Evolutionary conservation across 2,888 invertebrate genomes (phyloP), one percentile per base, ranked within the genome.

Genomic region (Eupithecia inturbata): DNA sequence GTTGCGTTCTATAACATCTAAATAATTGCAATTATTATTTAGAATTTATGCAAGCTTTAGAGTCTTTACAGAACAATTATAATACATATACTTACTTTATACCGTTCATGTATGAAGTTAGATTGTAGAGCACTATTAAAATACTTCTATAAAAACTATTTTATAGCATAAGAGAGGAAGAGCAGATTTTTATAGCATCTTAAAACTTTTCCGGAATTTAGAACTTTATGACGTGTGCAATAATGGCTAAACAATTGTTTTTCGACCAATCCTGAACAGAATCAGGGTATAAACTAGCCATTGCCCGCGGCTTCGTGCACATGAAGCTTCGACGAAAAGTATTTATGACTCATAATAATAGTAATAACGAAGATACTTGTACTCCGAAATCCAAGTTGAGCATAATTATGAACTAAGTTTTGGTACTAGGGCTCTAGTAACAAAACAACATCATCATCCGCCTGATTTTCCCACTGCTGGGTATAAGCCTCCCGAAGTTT

Each of bases 191-290:
- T 84, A 83, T 84, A 83, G 80, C 80, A 80, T 72, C 74, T 78
- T 79, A 77, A 79, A 79, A 80, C 78, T 78, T 82, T 88, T 87
- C 87, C 85, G 86, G 84, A 79, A 80, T 75, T 81, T 41, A 77
- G 76, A 74, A 82, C 77, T 82, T 80, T 82, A 75, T 79, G 75
- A 73, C 75, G 60, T 67, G 73, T 41, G 14, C 57, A 26, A 3
- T 26, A 57, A 68, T 78, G 78, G 71, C 76, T 72, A 71, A 72
- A 75, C 74, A 76, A 77, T 77, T 78, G 75, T 76, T 76, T 78
- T 76, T 77, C 72, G 64, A 69, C 67, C 67, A 10, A 26, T 53
- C 67, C 71, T 67, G 45, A 70, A 57, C 22, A 57, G n/a, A 53
- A 53, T 22, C 53, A 53, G 10, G 53, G 10, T 2, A 22, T 10